Percentiles rank a stretch among this genome's conserved stretches.
Conservation (phyloP, 2,797 vertebrate genomes). For the Catostomus latipinnis region DNA sequence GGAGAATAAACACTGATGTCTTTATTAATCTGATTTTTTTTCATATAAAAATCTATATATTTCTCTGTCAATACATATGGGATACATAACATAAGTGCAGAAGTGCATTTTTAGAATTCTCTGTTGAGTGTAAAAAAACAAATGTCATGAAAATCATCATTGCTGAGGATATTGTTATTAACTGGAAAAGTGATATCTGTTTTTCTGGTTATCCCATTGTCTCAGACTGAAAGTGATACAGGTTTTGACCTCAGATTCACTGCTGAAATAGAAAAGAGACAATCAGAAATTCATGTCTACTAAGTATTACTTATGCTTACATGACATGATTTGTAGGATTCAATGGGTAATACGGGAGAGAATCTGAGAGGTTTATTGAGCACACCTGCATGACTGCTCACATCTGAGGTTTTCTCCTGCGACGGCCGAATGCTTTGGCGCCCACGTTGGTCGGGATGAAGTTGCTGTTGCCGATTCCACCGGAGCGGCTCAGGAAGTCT, state of each 20-base stretch:
- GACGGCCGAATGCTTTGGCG: slow-evolving; percentile 88
- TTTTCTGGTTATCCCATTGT: slow-evolving; percentile 51
- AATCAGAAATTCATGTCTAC: neutral
- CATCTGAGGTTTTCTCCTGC: slow-evolving; percentile 84
- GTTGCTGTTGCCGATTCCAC: slow-evolving; percentile 88
- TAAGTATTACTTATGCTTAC: too few relatives aligned
- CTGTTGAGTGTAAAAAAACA: slow-evolving; percentile 72
- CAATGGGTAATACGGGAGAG: neutral
- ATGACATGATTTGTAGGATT: too few relatives aligned
- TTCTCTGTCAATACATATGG: slow-evolving; percentile 56
- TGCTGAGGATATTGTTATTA: slow-evolving; percentile 59
- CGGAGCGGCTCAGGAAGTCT: slow-evolving; percentile 91
- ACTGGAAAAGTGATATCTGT: slow-evolving; percentile 37
- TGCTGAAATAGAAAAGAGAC: slow-evolving; percentile 23
- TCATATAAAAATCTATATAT: slow-evolving; percentile 69
- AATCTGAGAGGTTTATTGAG: slow-evolving; percentile 11
- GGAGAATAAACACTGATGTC: slow-evolving; percentile 63
- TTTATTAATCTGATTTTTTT: slow-evolving; percentile 61
- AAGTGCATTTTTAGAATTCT: slow-evolving; percentile 40
- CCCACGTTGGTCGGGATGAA: slow-evolving; percentile 93
- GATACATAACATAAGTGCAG: slow-evolving; percentile 82
- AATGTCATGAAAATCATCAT: slow-evolving; percentile 67
- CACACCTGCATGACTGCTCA: slow-evolving; percentile 75
- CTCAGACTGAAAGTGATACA: slow-evolving; percentile 8
- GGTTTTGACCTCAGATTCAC: slow-evolving; percentile 64